Evolutionary conservation across 2,113 vertebrate species (phyloP).

Genomic region (Pelmatolapia mariae): DNA sequence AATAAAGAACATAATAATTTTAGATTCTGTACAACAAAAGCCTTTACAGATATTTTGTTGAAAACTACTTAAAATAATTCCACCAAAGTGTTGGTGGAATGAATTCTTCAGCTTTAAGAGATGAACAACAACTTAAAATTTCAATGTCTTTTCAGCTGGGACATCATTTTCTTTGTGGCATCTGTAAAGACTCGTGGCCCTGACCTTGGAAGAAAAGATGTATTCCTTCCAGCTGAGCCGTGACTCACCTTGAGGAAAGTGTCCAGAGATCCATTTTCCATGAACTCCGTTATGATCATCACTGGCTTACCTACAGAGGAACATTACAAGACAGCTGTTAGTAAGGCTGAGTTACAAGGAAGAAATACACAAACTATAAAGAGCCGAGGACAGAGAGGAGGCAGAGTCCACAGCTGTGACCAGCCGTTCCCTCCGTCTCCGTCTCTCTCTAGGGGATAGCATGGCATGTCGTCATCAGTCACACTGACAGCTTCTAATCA

Average conservation of each 20-base stretch:
- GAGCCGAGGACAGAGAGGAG: background rate
- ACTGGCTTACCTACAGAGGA: constrained; percentile 80
- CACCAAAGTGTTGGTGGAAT: background rate
- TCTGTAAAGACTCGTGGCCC: background rate
- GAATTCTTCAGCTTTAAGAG: background rate
- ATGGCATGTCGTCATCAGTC: constrained; percentile 71
- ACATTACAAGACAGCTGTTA: constrained; percentile 37
- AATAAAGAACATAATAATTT: background rate
- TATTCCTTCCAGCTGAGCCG: background rate
- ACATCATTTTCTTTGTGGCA: background rate
- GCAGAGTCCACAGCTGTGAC: constrained; percentile 50
- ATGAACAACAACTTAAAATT: background rate
- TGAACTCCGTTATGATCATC: constrained; percentile 98
- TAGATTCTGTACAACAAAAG: background rate
- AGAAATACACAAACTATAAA: constrained; percentile 28
- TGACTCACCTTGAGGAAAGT: constrained; percentile 91
- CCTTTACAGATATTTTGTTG: background rate
- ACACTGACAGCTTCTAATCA: constrained; percentile 76
- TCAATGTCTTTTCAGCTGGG: background rate
- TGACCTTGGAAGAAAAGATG: background rate
- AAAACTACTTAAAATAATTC: background rate
- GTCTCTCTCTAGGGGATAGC: constrained; percentile 46
- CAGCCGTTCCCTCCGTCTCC: constrained; percentile 24
- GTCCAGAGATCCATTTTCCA: constrained; percentile 97
- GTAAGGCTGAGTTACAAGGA: constrained; percentile 2